phyloP scores from a whole-genome alignment of 2,888 invertebrate species.

The Caenorhabditis wallacei region DNA sequence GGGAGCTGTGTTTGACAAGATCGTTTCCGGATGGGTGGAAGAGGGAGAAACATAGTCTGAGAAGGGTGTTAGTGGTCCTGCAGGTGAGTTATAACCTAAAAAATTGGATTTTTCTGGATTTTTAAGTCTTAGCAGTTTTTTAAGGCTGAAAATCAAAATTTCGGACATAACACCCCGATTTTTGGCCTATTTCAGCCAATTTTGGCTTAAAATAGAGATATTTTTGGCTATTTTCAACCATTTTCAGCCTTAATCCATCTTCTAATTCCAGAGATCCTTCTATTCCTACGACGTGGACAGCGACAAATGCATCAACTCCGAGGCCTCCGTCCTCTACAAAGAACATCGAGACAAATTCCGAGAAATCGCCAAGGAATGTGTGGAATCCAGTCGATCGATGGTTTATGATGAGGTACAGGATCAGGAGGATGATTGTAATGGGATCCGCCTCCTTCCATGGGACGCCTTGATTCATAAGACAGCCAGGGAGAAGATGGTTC shows the following conservation, averaged over 20 bases:
- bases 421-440: conserved; percentile 12
- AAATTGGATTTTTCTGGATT: too few species aligned
- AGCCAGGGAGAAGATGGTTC: conserved; percentile 53
- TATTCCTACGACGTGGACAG: conserved; percentile 69
- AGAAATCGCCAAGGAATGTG: conserved; percentile 62
- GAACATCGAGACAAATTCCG: conserved; percentile 71
- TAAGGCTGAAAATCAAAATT: too few species aligned
- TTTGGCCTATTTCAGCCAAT: too few species aligned
- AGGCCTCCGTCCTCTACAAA: conserved; percentile 75
- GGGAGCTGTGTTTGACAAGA: conserved; percentile 65
- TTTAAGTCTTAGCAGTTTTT: too few species aligned
- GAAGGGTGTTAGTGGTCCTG: conserved; percentile 71
- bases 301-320: conserved; percentile 69
- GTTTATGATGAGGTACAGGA: conserved; percentile 65
- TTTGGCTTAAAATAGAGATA: too few species aligned
- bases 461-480: conserved; percentile 61
- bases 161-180: too few species aligned
- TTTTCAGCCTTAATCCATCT: not conserved
- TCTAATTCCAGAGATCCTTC: conserved; percentile 70
- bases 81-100: conserved; percentile 66
- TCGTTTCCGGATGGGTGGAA: conserved; percentile 79
- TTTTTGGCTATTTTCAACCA: too few species aligned
- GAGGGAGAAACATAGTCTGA: conserved; percentile 72
- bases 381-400: conserved; percentile 63
- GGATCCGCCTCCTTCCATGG: conserved; percentile 57